A percentile compares a stretch with the other conserved stretches of the same genome.
These are phyloP conservation scores for Drosophila anceps DNA, from an alignment of 2,888 invertebrate species.

Conservation along the genomic window DNA sequence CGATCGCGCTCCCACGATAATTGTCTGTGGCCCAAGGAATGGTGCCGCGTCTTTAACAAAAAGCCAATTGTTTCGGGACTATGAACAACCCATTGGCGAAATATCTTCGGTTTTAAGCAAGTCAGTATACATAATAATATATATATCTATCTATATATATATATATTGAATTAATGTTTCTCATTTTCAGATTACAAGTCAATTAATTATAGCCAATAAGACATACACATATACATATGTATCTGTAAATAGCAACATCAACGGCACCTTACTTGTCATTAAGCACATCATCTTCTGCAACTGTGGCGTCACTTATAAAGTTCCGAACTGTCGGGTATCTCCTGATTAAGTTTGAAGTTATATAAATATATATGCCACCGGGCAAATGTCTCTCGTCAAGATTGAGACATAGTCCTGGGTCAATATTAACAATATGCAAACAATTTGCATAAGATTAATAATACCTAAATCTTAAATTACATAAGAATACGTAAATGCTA, in stretches of 20 bases:
- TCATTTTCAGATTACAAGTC: neutral
- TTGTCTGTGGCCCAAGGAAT: conserved; percentile 28
- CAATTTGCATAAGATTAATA: neutral
- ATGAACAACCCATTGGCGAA: neutral
- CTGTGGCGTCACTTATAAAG: conserved; percentile 25
- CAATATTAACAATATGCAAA: conserved; percentile 10
- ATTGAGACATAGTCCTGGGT: conserved; percentile 60
- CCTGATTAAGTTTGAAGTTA: conserved; percentile 41
- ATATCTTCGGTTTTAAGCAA: neutral
- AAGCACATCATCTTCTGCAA: conserved; percentile 21
- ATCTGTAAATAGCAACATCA: neutral
- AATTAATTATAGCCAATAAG: neutral
- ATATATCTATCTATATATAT: neutral
- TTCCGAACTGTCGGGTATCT: conserved; percentile 46
- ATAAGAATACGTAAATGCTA: conserved; percentile 2
- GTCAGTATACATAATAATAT: neutral
- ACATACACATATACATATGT: neutral
- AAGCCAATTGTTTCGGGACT: neutral
- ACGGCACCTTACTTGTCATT: conserved; percentile 43
- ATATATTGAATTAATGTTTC: neutral
- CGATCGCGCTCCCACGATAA: neutral
- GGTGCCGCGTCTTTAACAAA: conserved; percentile 5
- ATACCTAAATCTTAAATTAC: conserved; percentile 1
- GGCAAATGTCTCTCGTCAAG: conserved; percentile 49
- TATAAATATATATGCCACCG: conserved; percentile 40